A percentile compares a stretch with the other conserved stretches of the same genome.
Conservation (phyloP, 2,888 invertebrate genomes). For the Pteria penguin region DNA sequence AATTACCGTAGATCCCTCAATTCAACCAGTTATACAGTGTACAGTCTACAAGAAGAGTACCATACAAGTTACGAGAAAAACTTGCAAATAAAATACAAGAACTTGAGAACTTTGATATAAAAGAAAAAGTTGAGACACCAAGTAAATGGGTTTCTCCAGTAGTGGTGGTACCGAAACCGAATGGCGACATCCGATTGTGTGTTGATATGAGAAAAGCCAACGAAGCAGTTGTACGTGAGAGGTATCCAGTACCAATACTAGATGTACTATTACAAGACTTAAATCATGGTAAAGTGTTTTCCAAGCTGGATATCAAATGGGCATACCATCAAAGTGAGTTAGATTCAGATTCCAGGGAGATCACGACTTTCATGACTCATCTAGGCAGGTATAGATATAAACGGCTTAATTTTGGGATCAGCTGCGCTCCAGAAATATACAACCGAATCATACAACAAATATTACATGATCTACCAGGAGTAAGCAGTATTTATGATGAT, state of each 20-base stretch:
- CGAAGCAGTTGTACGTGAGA: conserved; percentile 40
- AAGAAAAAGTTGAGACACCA: conserved; percentile 54
- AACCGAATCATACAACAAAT: too few species aligned
- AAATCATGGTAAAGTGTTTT: conserved; percentile 44
- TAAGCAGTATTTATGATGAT: too few species aligned
- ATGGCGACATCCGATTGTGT: conserved; percentile 51
- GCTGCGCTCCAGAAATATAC: too few species aligned
- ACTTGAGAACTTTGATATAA: conserved; percentile 51
- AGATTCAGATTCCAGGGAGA: too few species aligned
- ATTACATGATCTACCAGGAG: too few species aligned
- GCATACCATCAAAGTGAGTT: conserved; percentile 38
- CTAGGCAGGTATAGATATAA: too few species aligned
- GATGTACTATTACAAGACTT: conserved; percentile 37
- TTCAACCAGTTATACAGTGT: too few species aligned
- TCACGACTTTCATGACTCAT: too few species aligned
- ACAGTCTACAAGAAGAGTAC: conserved; percentile 5
- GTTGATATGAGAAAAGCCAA: conserved; percentile 52
- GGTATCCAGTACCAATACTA: conserved; percentile 23
- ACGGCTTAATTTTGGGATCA: too few species aligned
- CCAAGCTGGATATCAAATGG: conserved; percentile 48
- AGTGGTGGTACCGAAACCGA: conserved; percentile 50
- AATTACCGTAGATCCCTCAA: neutral
- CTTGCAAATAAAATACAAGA: conserved; percentile 47
- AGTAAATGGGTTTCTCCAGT: conserved; percentile 52
- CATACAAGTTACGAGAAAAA: conserved; percentile 32